These are phyloP conservation scores for Cacatua alba DNA, from an alignment of 2,113 vertebrate species.

Conservation along the genomic window DNA sequence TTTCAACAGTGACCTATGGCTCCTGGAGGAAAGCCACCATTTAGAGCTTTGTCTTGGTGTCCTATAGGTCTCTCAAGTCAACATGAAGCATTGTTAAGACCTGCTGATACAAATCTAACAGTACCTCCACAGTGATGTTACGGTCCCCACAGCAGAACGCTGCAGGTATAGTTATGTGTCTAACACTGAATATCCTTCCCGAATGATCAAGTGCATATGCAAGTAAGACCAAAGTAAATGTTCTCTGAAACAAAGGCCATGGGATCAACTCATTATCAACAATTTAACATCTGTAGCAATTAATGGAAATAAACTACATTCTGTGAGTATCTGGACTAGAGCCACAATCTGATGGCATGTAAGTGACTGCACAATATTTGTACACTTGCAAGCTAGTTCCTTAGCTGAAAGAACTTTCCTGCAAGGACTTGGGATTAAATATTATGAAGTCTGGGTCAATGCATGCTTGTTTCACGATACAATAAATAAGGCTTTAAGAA, in stretches of 20 bases:
- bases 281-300: neutral
- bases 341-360: neutral
- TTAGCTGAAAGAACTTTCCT: neutral
- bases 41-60: neutral
- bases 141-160: neutral
- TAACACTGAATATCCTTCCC: neutral
- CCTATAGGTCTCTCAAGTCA: neutral
- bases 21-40: neutral
- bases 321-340: neutral
- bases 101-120: neutral
- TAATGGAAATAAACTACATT: constrained; percentile 2
- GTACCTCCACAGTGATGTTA: neutral
- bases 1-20: neutral
- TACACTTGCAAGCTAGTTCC: neutral
- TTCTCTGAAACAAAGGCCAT: neutral
- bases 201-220: neutral
- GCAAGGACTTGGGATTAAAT: neutral
- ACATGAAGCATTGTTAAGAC: neutral
- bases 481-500: neutral
- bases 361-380: neutral
- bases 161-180: neutral
- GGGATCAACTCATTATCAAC: neutral
- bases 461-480: neutral
- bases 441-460: neutral
- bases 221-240: neutral